Base-by-base conservation (phyloP, 2,797 vertebrate genomes). In the Crax fasciolata region DNA sequence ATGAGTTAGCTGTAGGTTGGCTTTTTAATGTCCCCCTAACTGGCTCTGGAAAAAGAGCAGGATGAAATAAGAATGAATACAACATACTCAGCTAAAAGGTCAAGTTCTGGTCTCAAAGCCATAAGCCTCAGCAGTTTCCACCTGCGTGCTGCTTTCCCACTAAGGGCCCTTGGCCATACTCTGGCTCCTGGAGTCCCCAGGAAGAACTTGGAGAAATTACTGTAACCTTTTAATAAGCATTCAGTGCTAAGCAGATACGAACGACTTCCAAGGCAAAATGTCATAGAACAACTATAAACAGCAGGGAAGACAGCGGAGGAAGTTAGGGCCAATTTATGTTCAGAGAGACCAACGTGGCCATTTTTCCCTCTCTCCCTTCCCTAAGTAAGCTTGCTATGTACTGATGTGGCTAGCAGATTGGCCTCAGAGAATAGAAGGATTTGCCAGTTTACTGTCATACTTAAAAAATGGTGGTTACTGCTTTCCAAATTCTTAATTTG, bases 181-280 rank as follows among this genome's bases (percentile, higher is more conserved):
- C 79, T 76, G 82, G 7, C 44, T 67, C 73, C 4, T 11, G 28
- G 55, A 59, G 73, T 4, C 24, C 57, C 68, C 66, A 82, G 24
- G 62, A 3, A 76, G 70, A 82, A 32, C 27, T 59, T 76, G 66
- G 41, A 71, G 38, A 94, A 94, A 96, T 81, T 16, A 43, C 59
- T 92, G 91, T 91, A 92, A 92, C 89, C 87, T 94, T 96, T 94
- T 4, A 81, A 10, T 18, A 84, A 94, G 52, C 25, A 19, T 65
- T 62, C 78, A 71, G 32, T 0, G 0, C 41, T 84, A 43, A 61
- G 82, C 70, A 90, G 85, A 20, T 32, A 43, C 8, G 66, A 91
- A 61, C 1, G 2, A 38, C 52, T 73, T 88, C 77, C 73, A 87
- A 81, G 67, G 41, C 48, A 93, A 94, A 92, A 94, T 46, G 74